Conservation (phyloP, 2,888 invertebrate genomes). For the Dendrolimus houi region DNA sequence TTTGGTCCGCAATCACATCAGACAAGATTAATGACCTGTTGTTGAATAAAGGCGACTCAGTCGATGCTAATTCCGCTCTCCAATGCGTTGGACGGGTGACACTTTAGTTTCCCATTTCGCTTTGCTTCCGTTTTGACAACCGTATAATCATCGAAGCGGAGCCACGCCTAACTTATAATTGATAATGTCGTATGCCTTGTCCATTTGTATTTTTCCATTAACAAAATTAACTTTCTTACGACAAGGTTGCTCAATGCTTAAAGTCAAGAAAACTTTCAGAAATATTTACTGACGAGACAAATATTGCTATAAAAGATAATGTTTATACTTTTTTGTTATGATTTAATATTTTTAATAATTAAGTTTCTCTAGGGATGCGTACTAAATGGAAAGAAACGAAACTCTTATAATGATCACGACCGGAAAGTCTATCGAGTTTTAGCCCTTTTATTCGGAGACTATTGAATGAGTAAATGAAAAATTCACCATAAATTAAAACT, state of each 20-base stretch:
- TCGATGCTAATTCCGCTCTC: slow-evolving; percentile 40
- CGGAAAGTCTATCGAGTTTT: too few species aligned
- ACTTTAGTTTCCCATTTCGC: slow-evolving; percentile 30
- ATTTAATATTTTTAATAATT: too few species aligned
- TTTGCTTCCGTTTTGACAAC: slow-evolving; percentile 21
- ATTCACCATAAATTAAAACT: too few species aligned
- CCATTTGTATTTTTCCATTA: neutral
- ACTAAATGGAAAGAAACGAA: too few species aligned
- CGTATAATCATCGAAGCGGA: slow-evolving; percentile 16
- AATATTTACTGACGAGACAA: neutral
- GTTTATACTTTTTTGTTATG: too few species aligned
- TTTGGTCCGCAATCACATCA: slow-evolving; percentile 45
- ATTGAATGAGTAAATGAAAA: too few species aligned
- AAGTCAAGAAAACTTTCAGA: neutral
- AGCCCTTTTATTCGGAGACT: too few species aligned
- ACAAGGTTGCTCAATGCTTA: neutral
- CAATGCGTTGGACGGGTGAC: slow-evolving; percentile 27
- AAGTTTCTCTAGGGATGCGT: too few species aligned
- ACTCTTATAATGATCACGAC: too few species aligned
- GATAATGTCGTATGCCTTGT: slow-evolving; percentile 9
- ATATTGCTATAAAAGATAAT: neutral
- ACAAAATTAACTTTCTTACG: neutral
- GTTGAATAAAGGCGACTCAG: slow-evolving; percentile 38
- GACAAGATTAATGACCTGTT: slow-evolving; percentile 50
- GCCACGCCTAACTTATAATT: slow-evolving; percentile 11